A percentile compares a stretch with the other conserved stretches of the same genome.
phyloP scores from a whole-genome alignment of 2,113 vertebrate genomes.

The Strix uralensis region DNA sequence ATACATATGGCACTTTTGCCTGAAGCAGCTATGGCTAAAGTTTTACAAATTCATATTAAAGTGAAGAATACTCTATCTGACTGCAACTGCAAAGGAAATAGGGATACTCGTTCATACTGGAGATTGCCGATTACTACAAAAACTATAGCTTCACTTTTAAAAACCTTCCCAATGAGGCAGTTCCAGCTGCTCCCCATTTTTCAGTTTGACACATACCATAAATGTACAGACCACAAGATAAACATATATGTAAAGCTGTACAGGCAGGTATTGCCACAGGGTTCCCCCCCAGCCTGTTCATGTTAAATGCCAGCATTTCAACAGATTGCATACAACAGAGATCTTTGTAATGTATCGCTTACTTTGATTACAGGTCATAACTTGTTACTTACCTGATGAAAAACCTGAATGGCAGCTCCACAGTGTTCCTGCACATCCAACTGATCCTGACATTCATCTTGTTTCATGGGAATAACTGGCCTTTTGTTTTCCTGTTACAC shows the following conservation, averaged over 20 bases:
- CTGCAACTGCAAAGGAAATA: not conserved
- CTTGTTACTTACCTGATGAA: slow-evolving; percentile 4
- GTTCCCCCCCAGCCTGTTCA: not conserved
- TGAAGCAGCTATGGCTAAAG: not conserved
- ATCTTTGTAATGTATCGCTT: not conserved
- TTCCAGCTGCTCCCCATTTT: not conserved
- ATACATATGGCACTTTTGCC: not conserved
- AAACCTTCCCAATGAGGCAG: not conserved
- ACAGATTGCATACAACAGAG: not conserved
- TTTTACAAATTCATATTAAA: not conserved
- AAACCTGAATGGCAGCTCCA: not conserved
- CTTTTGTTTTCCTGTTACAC: not conserved
- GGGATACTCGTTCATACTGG: rapidly evolving
- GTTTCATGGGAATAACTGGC: not conserved
- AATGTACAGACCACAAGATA: not conserved
- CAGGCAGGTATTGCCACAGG: slow-evolving; percentile 22
- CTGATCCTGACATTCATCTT: not conserved
- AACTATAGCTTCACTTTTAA: not conserved
- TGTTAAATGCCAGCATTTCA: not conserved
- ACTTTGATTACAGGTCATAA: not conserved
- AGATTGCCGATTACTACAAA: not conserved
- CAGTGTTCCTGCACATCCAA: not conserved
- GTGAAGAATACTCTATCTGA: not conserved
- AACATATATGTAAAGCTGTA: not conserved
- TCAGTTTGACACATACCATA: not conserved